Evolutionary conservation across 2,797 vertebrate species (phyloP), one percentile per base, ranked within the genome.

Genomic region (Diplodus sargus): DNA sequence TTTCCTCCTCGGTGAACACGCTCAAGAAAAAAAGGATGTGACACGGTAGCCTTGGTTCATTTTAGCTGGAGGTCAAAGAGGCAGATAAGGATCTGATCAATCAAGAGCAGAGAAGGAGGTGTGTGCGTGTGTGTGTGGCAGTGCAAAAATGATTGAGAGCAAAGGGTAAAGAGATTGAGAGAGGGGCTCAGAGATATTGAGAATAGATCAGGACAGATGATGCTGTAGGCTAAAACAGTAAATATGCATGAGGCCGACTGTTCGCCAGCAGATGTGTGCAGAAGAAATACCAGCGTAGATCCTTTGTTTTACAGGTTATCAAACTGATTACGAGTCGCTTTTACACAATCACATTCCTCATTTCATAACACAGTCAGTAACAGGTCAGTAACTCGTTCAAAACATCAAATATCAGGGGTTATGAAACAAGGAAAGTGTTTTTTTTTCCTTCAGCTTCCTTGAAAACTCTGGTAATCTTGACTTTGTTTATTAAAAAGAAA

Each of bases 51-150:
- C 30, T 23, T 20, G 17, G 45, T 74, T 62, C 0, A 1, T 43
- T 76, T 65, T 13, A 68, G 62, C 49, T 48, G 30, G 74, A 71
- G 78, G 71, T 81, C 74, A 87, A 51, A 65, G 28, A 51, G 18
- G 62, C 34, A 74, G 72, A 84, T 76, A 82, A 18, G 51, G 7
- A 85, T 85, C 69, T 61, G 72, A 87, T 81, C 60, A 73, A 60
- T 80, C 48, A 64, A 76, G 51, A 59, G 28, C 5, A 64, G 25
- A 22, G 39, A 25, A 12, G 28, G 28, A 28, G 12, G 18, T 30
- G 25, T 68, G 45, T 47, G 34, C 45, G 42, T 76, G 56, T 54
- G 60, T n/a, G 22, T 14, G 51, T 17, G 23, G 34, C 34, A 42
- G 2, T 22, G 39, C 16, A 54, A 72, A 72, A 82, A 59, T 49